Percentiles rank a stretch among this genome's conserved stretches.
Conservation (phyloP, 1,140 invertebrate genomes). For the Hypothenemus hampei region DNA sequence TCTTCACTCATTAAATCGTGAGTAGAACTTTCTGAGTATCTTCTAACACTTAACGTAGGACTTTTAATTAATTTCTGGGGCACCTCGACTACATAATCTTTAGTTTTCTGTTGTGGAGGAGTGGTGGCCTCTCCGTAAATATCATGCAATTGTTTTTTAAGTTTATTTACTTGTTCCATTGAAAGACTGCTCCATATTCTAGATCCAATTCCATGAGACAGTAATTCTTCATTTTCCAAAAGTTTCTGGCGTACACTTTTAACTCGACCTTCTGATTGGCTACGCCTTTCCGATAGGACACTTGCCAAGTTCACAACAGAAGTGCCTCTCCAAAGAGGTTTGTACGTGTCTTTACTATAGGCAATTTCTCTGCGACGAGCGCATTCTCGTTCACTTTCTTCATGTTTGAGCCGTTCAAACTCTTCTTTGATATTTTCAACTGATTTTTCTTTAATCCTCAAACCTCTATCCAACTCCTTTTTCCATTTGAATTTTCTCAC, state of each 20-base stretch:
- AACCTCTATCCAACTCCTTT: slow-evolving; percentile 65
- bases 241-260: slow-evolving; percentile 31
- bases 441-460: slow-evolving; percentile 78
- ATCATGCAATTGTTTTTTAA: slow-evolving; percentile 76
- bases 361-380: slow-evolving; percentile 47
- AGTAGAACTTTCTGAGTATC: slow-evolving; percentile 37
- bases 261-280: slow-evolving; percentile 37
- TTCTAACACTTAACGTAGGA: slow-evolving; percentile 33
- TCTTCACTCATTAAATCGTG: slow-evolving; percentile 51
- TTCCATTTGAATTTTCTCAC: slow-evolving; percentile 61
- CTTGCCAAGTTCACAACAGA: slow-evolving; percentile 73
- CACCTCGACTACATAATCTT: slow-evolving; percentile 33
- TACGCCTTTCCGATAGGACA: slow-evolving; percentile 55
- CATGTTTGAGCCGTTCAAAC: slow-evolving; percentile 53
- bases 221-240: slow-evolving; percentile 35
- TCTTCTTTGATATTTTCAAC: slow-evolving; percentile 77
- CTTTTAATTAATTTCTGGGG: slow-evolving; percentile 20
- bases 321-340: slow-evolving; percentile 75
- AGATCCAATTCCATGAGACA: slow-evolving; percentile 61
- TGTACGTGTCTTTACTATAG: slow-evolving; percentile 63
- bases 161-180: slow-evolving; percentile 74
- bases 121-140: slow-evolving; percentile 60
- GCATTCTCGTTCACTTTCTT: slow-evolving; percentile 48
- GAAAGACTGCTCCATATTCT: slow-evolving; percentile 79
- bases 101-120: slow-evolving; percentile 9